These are phyloP conservation scores for Schizaphis graminum DNA, from an alignment of 2,888 invertebrate species.

Conservation along the genomic window DNA sequence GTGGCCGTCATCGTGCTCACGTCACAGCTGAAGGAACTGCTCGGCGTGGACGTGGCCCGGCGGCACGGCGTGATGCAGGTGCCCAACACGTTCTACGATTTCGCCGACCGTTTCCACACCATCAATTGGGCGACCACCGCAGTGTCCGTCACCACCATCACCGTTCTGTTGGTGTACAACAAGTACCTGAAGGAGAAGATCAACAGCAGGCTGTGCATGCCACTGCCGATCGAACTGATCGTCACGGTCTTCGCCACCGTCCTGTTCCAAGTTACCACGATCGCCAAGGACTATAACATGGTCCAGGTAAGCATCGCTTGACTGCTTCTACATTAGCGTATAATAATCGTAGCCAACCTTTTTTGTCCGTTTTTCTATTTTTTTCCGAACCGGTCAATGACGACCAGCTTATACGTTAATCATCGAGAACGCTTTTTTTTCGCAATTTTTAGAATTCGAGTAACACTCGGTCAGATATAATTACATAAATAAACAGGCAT, in stretches of 20 bases:
- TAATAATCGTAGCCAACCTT: background rate
- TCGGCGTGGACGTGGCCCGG: constrained; percentile 76
- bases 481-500: no score
- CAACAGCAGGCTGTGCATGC: constrained; percentile 78
- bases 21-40: constrained; percentile 79
- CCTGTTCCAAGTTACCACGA: constrained; percentile 74
- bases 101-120: background rate
- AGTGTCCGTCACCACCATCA: constrained; percentile 28
- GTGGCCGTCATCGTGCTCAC: constrained; percentile 87
- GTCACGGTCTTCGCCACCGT: constrained; percentile 81
- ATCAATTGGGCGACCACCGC: constrained; percentile 42
- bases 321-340: no score
- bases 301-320: constrained; percentile 26
- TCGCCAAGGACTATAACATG: constrained; percentile 53
- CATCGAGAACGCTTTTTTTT: background rate
- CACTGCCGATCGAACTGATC: constrained; percentile 86
- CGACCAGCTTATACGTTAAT: background rate
- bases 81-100: constrained; percentile 45
- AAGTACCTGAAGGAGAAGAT: constrained; percentile 75
- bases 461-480: background rate
- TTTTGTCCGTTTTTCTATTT: background rate
- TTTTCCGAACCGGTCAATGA: background rate
- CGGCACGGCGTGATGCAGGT: constrained; percentile 74
- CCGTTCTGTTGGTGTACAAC: constrained; percentile 14
- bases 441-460: background rate